These are phyloP conservation scores for Elephas maximus DNA, from an alignment of 2,113 vertebrate species.

Conservation along the genomic window DNA sequence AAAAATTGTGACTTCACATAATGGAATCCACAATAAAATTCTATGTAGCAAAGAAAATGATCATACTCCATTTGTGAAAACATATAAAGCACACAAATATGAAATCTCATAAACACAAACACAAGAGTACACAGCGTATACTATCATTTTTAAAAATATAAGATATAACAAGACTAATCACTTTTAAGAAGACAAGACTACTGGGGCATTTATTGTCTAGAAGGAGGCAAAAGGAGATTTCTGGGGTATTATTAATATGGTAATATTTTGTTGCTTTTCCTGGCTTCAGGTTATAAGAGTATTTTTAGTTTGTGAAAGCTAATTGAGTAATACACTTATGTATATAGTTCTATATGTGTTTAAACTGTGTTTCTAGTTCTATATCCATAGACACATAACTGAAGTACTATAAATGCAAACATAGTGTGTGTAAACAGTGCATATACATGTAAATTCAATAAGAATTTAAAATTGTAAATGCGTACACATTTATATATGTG, in stretches of 20 bases:
- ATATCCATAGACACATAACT: too few relatives aligned
- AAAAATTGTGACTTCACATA: not conserved
- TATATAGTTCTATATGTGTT: too few relatives aligned
- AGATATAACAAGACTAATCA: not conserved
- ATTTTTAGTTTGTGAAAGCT: not conserved
- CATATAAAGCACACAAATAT: not conserved
- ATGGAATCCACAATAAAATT: not conserved
- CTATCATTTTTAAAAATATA: not conserved
- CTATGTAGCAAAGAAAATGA: too few relatives aligned
- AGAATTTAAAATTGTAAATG: not conserved
- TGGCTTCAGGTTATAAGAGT: not conserved
- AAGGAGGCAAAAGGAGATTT: not conserved
- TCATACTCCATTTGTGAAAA: not conserved
- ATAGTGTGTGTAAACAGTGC: too few relatives aligned
- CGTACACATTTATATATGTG: not conserved
- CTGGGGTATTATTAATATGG: not conserved
- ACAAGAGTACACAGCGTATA: not conserved
- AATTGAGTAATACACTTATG: not conserved
- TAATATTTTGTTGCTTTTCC: not conserved
- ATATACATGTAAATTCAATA: not conserved
- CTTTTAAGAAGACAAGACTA: not conserved
- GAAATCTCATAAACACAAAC: not conserved
- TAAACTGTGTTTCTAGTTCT: too few relatives aligned
- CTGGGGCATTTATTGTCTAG: not conserved
- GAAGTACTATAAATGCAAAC: too few relatives aligned